Evolutionary conservation across 2,113 vertebrate species (phyloP).

Genomic region (Melospiza georgiana): DNA sequence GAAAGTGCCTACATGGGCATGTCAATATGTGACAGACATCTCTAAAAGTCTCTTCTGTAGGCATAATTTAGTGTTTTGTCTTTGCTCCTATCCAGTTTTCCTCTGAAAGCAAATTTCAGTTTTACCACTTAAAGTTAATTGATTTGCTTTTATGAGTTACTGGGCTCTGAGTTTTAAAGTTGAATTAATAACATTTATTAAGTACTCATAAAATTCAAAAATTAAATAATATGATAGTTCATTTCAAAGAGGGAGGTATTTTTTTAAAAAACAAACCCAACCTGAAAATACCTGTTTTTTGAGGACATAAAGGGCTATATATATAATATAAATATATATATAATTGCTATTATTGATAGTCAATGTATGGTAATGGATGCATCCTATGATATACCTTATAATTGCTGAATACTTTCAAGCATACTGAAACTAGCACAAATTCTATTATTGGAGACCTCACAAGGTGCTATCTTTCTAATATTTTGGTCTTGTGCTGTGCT

Average conservation of each 20-base stretch:
- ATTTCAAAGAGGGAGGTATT: not conserved
- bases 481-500: not conserved
- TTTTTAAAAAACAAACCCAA: not conserved
- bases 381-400: not conserved
- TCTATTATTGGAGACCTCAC: not conserved
- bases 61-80: not conserved
- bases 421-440: not conserved
- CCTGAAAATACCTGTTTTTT: not conserved
- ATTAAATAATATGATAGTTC: not conserved
- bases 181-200: not conserved
- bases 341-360: not conserved
- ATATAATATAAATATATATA: too few species aligned
- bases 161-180: not conserved
- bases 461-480: not conserved
- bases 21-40: not conserved
- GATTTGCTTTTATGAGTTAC: not conserved
- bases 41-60: not conserved
- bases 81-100: not conserved
- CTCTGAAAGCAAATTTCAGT: not conserved
- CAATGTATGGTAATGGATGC: not conserved
- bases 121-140: not conserved
- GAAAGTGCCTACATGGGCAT: not conserved
- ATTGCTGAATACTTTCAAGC: not conserved
- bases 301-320: not conserved
- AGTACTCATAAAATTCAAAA: not conserved